phyloP scores from a whole-genome alignment of 2,113 vertebrate genomes.

The Chionis minor region DNA sequence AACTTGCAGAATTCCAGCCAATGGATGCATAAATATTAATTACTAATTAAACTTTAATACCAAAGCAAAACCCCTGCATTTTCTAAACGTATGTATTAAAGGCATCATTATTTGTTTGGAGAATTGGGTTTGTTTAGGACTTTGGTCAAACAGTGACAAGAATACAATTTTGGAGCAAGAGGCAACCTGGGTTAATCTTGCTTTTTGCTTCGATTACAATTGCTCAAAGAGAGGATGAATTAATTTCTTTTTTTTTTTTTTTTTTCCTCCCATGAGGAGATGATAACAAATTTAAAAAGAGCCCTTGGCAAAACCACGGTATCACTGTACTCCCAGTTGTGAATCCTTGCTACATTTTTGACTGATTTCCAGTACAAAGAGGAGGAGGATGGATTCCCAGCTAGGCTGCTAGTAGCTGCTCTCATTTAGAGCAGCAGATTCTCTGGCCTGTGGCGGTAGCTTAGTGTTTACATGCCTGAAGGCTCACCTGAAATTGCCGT shows the following conservation, averaged over 20 bases:
- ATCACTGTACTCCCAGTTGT: neutral
- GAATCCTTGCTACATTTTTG: neutral
- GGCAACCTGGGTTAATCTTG: neutral
- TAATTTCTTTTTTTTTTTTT: neutral
- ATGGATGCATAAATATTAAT: constrained; percentile 77
- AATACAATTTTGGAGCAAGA: neutral
- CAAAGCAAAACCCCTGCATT: constrained; percentile 28
- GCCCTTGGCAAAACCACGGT: neutral
- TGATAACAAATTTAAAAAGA: neutral
- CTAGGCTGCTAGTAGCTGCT: neutral
- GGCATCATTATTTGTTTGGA: neutral
- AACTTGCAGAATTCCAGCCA: constrained; percentile 39
- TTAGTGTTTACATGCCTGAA: neutral
- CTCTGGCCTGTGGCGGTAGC: neutral
- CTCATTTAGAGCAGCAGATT: neutral
- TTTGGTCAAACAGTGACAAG: neutral
- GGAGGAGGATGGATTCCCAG: neutral
- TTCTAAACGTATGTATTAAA: constrained; percentile 28
- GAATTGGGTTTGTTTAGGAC: constrained; percentile 4
- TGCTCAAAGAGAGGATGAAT: neutral
- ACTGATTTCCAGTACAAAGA: neutral
- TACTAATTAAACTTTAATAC: constrained; percentile 73
- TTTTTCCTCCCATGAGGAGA: neutral
- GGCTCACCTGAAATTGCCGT: neutral
- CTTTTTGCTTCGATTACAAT: neutral